phyloP scores from a whole-genome alignment of 2,888 invertebrate species.

The Sinelater perroti region DNA sequence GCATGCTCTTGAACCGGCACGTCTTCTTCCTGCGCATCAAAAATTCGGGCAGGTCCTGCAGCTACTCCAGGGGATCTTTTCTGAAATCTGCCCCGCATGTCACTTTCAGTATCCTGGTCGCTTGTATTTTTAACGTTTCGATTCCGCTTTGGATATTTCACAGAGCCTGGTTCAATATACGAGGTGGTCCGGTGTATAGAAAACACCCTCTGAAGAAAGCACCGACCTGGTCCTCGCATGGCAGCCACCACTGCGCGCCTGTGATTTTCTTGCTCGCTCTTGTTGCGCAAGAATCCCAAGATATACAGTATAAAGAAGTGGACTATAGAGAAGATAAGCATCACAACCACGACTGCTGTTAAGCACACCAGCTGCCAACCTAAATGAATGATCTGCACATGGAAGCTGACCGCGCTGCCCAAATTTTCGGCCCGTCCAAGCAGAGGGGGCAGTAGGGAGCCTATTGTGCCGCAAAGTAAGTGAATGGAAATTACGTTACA shows the following conservation, averaged over 20 bases:
- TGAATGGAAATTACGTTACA: slow-evolving; percentile 56
- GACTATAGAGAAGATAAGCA: slow-evolving; percentile 22
- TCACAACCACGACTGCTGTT: slow-evolving; percentile 12
- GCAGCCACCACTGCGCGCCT: slow-evolving; percentile 28
- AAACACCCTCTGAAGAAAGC: slow-evolving; percentile 35
- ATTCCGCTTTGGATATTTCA: no score
- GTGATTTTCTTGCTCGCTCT: slow-evolving; percentile 38
- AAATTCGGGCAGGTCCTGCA: background rate
- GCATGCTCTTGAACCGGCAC: background rate
- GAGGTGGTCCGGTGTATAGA: slow-evolving; percentile 18
- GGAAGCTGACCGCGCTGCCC: slow-evolving; percentile 11
- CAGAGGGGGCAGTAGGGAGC: slow-evolving; percentile 51
- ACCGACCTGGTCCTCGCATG: slow-evolving; percentile 11
- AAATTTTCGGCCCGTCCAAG: slow-evolving; percentile 33
- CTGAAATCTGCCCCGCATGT: background rate
- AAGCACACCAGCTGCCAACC: slow-evolving; percentile 37
- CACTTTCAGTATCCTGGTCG: no score
- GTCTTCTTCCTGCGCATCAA: background rate
- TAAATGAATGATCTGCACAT: slow-evolving; percentile 24
- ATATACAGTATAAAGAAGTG: slow-evolving; percentile 24
- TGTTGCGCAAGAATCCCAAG: slow-evolving; percentile 37
- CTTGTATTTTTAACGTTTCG: no score
- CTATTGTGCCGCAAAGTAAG: slow-evolving; percentile 52
- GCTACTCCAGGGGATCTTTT: background rate
- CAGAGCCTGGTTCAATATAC: slow-evolving; percentile 37